Conservation (phyloP, 2,888 invertebrate genomes). For the Hecatera dysodea region DNA sequence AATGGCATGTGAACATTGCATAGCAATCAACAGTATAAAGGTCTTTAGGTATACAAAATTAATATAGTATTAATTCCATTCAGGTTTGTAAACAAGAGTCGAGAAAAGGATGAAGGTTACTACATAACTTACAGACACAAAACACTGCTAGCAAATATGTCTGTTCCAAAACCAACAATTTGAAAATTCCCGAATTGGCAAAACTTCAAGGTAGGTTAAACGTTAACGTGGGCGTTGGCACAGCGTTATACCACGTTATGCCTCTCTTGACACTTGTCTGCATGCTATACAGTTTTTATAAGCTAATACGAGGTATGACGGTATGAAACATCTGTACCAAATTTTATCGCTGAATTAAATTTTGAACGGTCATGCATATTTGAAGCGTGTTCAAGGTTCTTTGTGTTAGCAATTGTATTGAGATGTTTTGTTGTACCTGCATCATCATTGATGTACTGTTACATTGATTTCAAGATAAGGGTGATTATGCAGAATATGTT, state of each 20-base stretch:
- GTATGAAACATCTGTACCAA: slow-evolving; percentile 60
- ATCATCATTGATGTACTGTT: slow-evolving; percentile 47
- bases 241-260: slow-evolving; percentile 40
- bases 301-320: slow-evolving; percentile 43
- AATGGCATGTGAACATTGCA: neutral
- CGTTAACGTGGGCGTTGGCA: slow-evolving; percentile 54
- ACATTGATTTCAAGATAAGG: slow-evolving; percentile 32
- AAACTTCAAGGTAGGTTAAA: slow-evolving; percentile 52
- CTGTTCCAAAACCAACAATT: slow-evolving; percentile 36
- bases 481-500: slow-evolving; percentile 35
- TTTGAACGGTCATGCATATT: slow-evolving; percentile 63
- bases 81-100: slow-evolving; percentile 5
- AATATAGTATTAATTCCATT: slow-evolving; percentile 9
- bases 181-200: slow-evolving; percentile 52
- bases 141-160: slow-evolving; percentile 38
- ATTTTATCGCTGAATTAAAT: slow-evolving; percentile 66
- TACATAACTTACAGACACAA: slow-evolving; percentile 12
- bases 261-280: slow-evolving; percentile 59
- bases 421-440: slow-evolving; percentile 40
- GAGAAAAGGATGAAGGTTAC: slow-evolving; percentile 9
- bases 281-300: slow-evolving; percentile 57
- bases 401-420: slow-evolving; percentile 54
- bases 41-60: neutral
- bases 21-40: neutral
- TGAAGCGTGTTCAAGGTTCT: slow-evolving; percentile 55